phyloP scores from a whole-genome alignment of 1,140 invertebrate species.

The Cyclargus thomasi region DNA sequence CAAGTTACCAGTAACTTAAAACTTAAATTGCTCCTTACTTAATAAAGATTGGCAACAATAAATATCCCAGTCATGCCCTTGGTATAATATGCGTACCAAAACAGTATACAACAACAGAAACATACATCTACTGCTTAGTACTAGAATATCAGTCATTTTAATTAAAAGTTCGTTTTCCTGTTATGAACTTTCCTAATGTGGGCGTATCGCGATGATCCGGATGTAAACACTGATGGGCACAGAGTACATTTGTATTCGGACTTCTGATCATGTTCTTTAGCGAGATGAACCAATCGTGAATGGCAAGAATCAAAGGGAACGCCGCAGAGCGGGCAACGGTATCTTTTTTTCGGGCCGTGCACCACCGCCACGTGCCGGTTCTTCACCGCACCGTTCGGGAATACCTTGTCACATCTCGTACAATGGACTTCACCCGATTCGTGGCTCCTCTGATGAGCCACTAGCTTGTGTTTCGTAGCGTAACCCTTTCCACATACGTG shows the following conservation, averaged over 20 bases:
- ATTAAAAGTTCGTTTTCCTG: constrained; percentile 26
- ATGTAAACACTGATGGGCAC: constrained; percentile 42
- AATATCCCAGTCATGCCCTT: too few species aligned
- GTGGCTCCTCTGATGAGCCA: constrained; percentile 74
- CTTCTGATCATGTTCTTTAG: constrained; percentile 42
- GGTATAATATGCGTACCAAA: too few species aligned
- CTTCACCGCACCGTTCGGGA: constrained; percentile 35
- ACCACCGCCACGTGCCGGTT: constrained; percentile 33
- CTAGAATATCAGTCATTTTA: background rate
- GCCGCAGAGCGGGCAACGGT: constrained; percentile 48
- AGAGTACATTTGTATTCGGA: constrained; percentile 44
- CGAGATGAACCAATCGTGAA: constrained; percentile 42
- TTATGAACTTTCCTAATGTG: constrained; percentile 46
- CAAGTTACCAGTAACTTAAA: too few species aligned
- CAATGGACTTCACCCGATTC: constrained; percentile 77
- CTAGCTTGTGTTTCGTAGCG: constrained; percentile 72
- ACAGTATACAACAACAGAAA: background rate
- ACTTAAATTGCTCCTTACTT: too few species aligned
- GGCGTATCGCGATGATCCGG: constrained; percentile 34
- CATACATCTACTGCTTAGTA: background rate
- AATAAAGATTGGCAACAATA: too few species aligned
- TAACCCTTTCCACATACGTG: constrained; percentile 79
- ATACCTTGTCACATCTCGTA: constrained; percentile 83
- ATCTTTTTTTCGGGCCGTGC: constrained; percentile 42
- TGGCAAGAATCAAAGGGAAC: constrained; percentile 41